These are phyloP conservation scores for Salvelinus namaycush DNA, from an alignment of 2,113 vertebrate species.

Conservation along the genomic window DNA sequence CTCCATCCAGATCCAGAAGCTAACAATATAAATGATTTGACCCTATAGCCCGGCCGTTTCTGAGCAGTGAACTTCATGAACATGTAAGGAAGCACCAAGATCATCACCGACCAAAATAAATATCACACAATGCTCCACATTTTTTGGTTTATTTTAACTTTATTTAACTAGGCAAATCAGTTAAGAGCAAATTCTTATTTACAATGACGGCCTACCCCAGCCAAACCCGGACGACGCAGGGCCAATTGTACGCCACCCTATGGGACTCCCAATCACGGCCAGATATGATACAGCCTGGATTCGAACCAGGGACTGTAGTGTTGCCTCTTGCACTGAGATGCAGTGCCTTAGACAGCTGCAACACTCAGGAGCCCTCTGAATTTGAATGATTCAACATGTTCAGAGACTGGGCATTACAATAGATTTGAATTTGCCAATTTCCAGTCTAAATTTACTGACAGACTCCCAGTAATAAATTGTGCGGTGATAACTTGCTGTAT, in stretches of 20 bases:
- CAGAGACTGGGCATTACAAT: not conserved
- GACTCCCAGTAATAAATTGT: slow-evolving; percentile 16
- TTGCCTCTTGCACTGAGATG: too few species aligned
- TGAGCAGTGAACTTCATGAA: not conserved
- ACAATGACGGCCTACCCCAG: too few species aligned
- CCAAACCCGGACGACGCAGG: too few species aligned
- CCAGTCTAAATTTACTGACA: not conserved
- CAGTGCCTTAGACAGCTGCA: not conserved
- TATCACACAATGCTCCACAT: not conserved
- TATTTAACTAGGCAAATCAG: too few species aligned
- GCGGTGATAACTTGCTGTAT: slow-evolving; percentile 21
- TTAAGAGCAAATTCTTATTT: too few species aligned
- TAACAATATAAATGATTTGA: not conserved
- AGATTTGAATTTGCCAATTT: slow-evolving; percentile 2
- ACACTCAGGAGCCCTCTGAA: too few species aligned
- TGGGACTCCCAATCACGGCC: too few species aligned
- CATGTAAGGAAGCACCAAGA: not conserved
- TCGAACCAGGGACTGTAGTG: too few species aligned
- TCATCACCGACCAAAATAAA: not conserved
- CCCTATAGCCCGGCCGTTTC: not conserved
- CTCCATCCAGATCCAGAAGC: not conserved
- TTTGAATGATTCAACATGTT: slow-evolving; percentile 8
- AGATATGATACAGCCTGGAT: too few species aligned
- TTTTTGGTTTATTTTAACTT: too few species aligned
- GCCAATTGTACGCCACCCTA: too few species aligned